phyloP scores from a whole-genome alignment of 2,113 vertebrate genomes.

The Sphyrna mokarran region DNA sequence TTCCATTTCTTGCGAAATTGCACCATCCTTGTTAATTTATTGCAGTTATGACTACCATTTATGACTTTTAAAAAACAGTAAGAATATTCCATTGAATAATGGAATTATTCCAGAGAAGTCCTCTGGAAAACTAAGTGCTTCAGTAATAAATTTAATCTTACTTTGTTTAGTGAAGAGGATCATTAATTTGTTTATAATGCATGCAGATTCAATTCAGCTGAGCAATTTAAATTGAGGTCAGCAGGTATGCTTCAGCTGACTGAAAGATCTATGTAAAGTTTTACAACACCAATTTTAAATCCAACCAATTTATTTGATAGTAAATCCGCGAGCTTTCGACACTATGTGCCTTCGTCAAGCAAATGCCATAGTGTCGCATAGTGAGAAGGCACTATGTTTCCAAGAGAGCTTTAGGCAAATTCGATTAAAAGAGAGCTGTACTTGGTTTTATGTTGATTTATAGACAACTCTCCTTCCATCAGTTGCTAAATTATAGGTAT shows the following conservation, averaged over 20 bases:
- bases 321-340: too few relatives aligned
- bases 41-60: background rate
- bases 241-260: too few relatives aligned
- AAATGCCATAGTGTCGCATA: too few relatives aligned
- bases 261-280: too few relatives aligned
- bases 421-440: background rate
- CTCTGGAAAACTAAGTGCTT: background rate
- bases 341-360: too few relatives aligned
- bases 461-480: background rate
- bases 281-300: too few relatives aligned
- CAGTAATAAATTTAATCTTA: background rate
- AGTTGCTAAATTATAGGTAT: background rate
- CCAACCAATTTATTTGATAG: too few relatives aligned
- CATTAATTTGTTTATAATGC: background rate
- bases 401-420: background rate
- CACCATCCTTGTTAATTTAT: background rate
- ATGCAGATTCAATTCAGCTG: background rate
- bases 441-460: background rate
- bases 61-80: background rate
- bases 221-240: too few relatives aligned
- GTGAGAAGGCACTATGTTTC: too few relatives aligned
- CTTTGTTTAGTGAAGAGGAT: background rate
- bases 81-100: background rate
- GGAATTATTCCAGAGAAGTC: too few relatives aligned
- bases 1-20: background rate